phyloP scores from a whole-genome alignment of 2,888 invertebrate genomes.

The Xylota sylvarum region DNA sequence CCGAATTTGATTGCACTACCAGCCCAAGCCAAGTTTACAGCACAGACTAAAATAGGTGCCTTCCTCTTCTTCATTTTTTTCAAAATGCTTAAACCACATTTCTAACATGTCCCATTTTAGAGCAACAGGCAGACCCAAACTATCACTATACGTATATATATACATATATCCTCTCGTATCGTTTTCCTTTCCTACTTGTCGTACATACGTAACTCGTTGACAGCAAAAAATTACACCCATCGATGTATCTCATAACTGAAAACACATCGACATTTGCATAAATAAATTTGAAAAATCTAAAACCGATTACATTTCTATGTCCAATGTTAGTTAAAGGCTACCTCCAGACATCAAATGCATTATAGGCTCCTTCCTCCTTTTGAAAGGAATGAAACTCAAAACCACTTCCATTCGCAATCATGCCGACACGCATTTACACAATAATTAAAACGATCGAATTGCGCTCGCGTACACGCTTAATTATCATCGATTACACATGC shows the following conservation, averaged over 20 bases:
- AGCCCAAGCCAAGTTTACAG: too few species aligned
- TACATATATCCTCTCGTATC: background rate
- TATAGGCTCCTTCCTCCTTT: background rate
- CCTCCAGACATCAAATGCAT: conserved; percentile 2
- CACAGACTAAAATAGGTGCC: too few species aligned
- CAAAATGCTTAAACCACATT: too few species aligned
- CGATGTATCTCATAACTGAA: conserved; percentile 51
- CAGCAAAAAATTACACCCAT: conserved; percentile 6
- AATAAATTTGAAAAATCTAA: conserved; percentile 48
- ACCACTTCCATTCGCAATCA: conserved; percentile 61
- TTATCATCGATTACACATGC: conserved; percentile 69
- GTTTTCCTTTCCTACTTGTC: background rate
- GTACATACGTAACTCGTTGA: background rate
- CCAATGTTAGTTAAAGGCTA: conserved; percentile 13
- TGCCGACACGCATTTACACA: conserved; percentile 76
- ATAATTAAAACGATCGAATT: conserved; percentile 76
- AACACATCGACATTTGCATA: conserved; percentile 58
- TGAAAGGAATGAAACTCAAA: conserved; percentile 38
- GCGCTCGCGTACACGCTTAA: conserved; percentile 76
- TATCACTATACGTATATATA: too few species aligned
- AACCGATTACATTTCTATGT: conserved; percentile 47
- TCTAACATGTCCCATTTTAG: too few species aligned
- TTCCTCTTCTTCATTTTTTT: too few species aligned
- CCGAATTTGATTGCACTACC: too few species aligned
- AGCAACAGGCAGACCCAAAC: too few species aligned